Base-by-base conservation (phyloP, 2,888 invertebrate species). In the Troilus luridus region DNA sequence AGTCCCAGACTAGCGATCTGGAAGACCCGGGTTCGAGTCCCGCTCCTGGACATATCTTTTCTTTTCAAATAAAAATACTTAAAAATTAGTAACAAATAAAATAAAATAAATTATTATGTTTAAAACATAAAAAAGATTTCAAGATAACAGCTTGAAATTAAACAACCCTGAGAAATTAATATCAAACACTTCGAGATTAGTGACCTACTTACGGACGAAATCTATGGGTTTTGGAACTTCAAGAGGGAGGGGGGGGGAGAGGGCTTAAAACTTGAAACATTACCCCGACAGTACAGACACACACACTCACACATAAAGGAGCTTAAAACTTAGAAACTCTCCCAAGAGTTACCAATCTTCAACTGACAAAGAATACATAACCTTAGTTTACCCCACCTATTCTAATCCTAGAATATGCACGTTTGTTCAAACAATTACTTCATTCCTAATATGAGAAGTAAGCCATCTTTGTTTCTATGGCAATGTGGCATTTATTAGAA, bases 181-280 rank as follows among this genome's bases (percentile, higher is more conserved):
- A n/a, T 6, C 85, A 85, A 85, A 58, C 56, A 85, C 0, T 0
- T 6, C 5, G n/a, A 85, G 56, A n/a, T n/a, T 56, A n/a, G 54
- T 56, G 56, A 85, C 85, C 85, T 85, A 85, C 56, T 56, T n/a
- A 85, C n/a, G 11, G 56, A 21, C 56, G 85, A 58, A 85, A 85
- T 56, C 85, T 85, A 85, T 56, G 85, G 56, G 85, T 56, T 54
- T 56, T 3, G 6, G 56, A 58, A 58, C 7, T 56, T 54, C 41
- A 41, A 41, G 41, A 41, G 41, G 41, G 41, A 5, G 56, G 0
- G 85, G 14, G 41, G 41, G 41, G 56, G 0, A 56, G 14, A 56
- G 56, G 14, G 85, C 85, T 85, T 85, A 85, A 85, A 85, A 85
- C 85, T 85, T 85, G 56, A 56, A 85, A 85, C 85, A 85, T 85